phyloP scores from a whole-genome alignment of 2,888 invertebrate genomes.

The Cheilosia scutellata region DNA sequence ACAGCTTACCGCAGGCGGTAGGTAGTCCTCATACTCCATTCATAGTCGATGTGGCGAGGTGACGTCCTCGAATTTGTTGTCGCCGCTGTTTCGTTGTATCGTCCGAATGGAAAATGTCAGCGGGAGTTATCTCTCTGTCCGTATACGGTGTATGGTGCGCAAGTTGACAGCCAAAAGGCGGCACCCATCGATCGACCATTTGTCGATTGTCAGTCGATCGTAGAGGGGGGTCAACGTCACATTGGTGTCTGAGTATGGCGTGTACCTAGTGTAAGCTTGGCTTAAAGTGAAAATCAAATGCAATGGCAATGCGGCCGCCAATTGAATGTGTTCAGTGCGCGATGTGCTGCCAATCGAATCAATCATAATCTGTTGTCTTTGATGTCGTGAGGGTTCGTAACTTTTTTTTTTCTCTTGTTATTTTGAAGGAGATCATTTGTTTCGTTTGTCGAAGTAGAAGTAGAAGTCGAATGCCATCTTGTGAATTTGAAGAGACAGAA shows the following conservation, averaged over 20 bases:
- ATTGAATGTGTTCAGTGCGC: slow-evolving; percentile 48
- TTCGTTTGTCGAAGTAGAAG: slow-evolving; percentile 61
- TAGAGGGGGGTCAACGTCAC: slow-evolving; percentile 4
- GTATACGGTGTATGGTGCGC: slow-evolving; percentile 21
- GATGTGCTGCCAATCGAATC: slow-evolving; percentile 72
- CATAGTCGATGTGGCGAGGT: slow-evolving; percentile 25
- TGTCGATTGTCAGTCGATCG: slow-evolving; percentile 43
- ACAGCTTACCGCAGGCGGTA: slow-evolving; percentile 27
- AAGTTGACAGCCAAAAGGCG: slow-evolving; percentile 74
- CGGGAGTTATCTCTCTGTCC: slow-evolving; percentile 64
- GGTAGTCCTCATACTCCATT: background rate
- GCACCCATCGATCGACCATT: slow-evolving; percentile 71
- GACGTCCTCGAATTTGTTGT: slow-evolving; percentile 71
- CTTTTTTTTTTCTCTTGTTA: slow-evolving; percentile 19
- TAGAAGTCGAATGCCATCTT: slow-evolving; percentile 59
- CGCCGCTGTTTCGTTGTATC: slow-evolving; percentile 65
- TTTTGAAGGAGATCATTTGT: slow-evolving; percentile 69
- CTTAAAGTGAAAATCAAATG: slow-evolving; percentile 52
- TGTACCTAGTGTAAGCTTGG: background rate
- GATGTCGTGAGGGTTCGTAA: slow-evolving; percentile 69
- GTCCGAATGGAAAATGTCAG: slow-evolving; percentile 72
- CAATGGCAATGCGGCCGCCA: slow-evolving; percentile 55
- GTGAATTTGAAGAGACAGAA: slow-evolving; percentile 55
- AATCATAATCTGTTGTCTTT: slow-evolving; percentile 75
- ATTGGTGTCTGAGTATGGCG: no score